Evolutionary conservation across 2,888 invertebrate species (phyloP).

Genomic region (Plutella xylostella): DNA sequence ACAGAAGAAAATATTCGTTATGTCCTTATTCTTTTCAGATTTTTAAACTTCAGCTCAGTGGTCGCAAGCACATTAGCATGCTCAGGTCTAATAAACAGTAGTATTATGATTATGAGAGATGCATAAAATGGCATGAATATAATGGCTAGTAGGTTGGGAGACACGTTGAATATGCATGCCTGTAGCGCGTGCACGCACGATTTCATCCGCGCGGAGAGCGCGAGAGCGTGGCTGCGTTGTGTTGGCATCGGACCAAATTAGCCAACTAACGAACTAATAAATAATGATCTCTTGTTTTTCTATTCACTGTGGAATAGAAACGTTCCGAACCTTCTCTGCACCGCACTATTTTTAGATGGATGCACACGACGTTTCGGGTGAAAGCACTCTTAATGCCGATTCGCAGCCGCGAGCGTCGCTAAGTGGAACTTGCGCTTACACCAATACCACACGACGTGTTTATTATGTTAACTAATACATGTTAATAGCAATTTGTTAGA

Average conservation of each 20-base stretch:
- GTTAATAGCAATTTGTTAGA: constrained; percentile 59
- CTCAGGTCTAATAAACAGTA: no score
- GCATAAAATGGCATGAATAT: no score
- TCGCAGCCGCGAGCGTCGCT: constrained; percentile 50
- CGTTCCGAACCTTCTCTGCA: constrained; percentile 52
- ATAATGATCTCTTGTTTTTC: constrained; percentile 70
- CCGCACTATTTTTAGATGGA: constrained; percentile 52
- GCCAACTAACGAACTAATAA: constrained; percentile 68
- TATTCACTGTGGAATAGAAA: constrained; percentile 62
- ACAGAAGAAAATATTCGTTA: no score
- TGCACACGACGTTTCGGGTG: constrained; percentile 65
- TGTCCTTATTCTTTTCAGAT: not conserved
- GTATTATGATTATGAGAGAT: constrained; percentile 6
- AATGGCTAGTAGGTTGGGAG: no score
- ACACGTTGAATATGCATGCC: constrained; percentile 22
- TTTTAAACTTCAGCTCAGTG: constrained; percentile 14
- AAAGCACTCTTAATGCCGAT: constrained; percentile 63
- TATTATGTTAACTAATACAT: constrained; percentile 51
- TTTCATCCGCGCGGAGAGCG: constrained; percentile 49
- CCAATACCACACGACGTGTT: constrained; percentile 42
- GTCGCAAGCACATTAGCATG: no score
- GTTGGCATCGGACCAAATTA: constrained; percentile 67
- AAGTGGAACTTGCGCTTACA: constrained; percentile 30
- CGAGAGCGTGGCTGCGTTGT: constrained; percentile 62
- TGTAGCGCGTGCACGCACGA: constrained; percentile 47